Base-by-base conservation (phyloP, 2,797 vertebrate genomes). In the Catharus ustulatus region DNA sequence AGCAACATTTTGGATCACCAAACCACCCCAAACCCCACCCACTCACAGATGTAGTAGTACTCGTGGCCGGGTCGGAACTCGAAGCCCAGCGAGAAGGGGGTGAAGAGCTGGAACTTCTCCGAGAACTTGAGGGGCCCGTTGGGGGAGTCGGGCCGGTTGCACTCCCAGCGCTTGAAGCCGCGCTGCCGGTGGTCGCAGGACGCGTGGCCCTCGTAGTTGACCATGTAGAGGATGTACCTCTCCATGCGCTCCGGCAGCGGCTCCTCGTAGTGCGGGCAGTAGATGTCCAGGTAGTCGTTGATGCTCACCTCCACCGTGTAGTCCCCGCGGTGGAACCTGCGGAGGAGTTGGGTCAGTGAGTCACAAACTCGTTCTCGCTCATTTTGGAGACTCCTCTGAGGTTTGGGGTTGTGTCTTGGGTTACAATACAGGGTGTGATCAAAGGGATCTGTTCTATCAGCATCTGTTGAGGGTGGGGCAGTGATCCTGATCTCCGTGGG, bases 61-160 rank as follows among this genome's bases (percentile, higher is more conserved):
- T 99, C 99, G 7, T 99, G 98, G 57, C 99, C 99, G 0, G 99
- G 99, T 14, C 99, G 96, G 98, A 99, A 99, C 98, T 99, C 99
- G 13, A 99, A 99, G 82, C 99, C 99, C 94, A 99, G 97, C 15
- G 99, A 99, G 98, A 99, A 99, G 30, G 99, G 99, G 2, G 99
- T 99, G 98, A 99, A 99, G 93, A 99, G 99, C 96, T 99, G 99
- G 97, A 99, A 99, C 97, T 99, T 99, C 98, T 99, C 99, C 0
- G 99, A 99, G 97, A 99, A 99, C 97, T 98, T 99, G 96, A 99
- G 98, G 22, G 99, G 98, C 7, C 99, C 99, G 36, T 96, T 98
- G 59, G 98, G 98, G 27, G 98, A 98, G 57, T 98, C 98, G 1
- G 99, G 99, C 22, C 98, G 97, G 97, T 99, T 99, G 92, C 99